phyloP scores from a whole-genome alignment of 2,888 invertebrate species.

The Campaea margaritaria region DNA sequence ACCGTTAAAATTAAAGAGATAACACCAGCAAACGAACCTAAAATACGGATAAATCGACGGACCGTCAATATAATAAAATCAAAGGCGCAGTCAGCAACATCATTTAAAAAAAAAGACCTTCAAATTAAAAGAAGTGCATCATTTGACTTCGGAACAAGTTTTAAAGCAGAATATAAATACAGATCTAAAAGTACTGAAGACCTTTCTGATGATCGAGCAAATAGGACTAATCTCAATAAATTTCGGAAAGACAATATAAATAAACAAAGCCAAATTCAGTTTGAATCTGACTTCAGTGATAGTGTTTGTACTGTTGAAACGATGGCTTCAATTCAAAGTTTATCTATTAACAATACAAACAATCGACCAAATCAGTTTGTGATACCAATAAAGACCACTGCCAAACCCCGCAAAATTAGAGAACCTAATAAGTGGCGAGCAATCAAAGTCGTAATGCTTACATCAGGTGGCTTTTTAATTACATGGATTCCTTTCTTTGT shows the following conservation, averaged over 20 bases:
- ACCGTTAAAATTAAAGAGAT: constrained; percentile 54
- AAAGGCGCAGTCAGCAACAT: constrained; percentile 45
- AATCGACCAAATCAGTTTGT: constrained; percentile 15
- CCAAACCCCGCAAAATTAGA: constrained; percentile 51
- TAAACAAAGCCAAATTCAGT: constrained; percentile 40
- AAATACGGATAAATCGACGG: constrained; percentile 67
- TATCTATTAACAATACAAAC: constrained; percentile 40
- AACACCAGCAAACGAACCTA: constrained; percentile 45
- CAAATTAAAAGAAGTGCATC: constrained; percentile 67
- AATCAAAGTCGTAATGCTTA: constrained; percentile 86
- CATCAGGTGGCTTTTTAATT: constrained; percentile 85
- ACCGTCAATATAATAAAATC: constrained; percentile 45
- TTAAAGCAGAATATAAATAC: constrained; percentile 40
- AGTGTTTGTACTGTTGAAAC: constrained; percentile 66
- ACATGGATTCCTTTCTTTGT: constrained; percentile 88
- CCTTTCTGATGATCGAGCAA: constrained; percentile 46
- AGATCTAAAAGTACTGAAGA: constrained; percentile 65
- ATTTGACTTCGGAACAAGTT: constrained; percentile 47
- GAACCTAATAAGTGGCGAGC: constrained; percentile 86
- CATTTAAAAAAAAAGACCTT: constrained; percentile 27
- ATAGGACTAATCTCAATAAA: constrained; percentile 16
- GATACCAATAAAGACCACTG: constrained; percentile 16
- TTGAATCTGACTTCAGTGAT: constrained; percentile 64
- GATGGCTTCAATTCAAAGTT: constrained; percentile 37
- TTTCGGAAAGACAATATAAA: constrained; percentile 36